Percentiles rank a stretch among this genome's conserved stretches.
Conservation (phyloP, 92 coral and sea anemone species). For the Zoanthus solanderi region DNA sequence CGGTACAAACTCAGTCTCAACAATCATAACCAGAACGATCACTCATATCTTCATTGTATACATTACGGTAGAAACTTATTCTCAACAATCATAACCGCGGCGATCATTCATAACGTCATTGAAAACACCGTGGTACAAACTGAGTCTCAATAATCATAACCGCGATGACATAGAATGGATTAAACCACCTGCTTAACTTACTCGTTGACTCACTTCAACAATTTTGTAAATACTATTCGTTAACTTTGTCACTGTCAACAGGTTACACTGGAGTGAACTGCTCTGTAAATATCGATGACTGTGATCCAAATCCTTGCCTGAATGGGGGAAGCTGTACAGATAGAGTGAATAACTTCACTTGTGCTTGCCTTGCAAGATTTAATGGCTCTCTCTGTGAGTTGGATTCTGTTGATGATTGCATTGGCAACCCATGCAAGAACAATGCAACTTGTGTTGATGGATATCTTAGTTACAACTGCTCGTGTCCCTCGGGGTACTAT, state of each 20-base stretch:
- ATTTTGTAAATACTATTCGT: no score
- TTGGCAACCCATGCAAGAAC: slow-evolving; percentile 67
- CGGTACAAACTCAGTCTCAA: no score
- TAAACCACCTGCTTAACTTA: no score
- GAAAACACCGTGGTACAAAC: no score
- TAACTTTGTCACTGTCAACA: background rate
- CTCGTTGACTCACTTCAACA: no score
- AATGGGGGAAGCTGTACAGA: slow-evolving; percentile 56
- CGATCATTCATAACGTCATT: no score
- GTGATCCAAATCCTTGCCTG: slow-evolving; percentile 46
- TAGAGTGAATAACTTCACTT: slow-evolving; percentile 42
- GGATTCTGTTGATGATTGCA: slow-evolving; percentile 70
- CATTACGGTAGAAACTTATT: no score
- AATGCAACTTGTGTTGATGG: slow-evolving; percentile 71
- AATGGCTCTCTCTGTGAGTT: slow-evolving; percentile 71
- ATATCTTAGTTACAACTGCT: slow-evolving; percentile 67
- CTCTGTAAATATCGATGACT: slow-evolving; percentile 39
- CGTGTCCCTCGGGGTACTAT: slow-evolving; percentile 62
- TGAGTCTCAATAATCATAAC: no score
- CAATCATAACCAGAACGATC: no score
- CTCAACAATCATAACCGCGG: no score
- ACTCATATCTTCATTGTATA: no score
- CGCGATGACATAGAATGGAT: no score
- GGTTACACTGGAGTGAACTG: slow-evolving; percentile 50
- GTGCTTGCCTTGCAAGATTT: slow-evolving; percentile 68